Conservation (phyloP, 1,140 invertebrate genomes). For the Ceratina calcarata region DNA sequence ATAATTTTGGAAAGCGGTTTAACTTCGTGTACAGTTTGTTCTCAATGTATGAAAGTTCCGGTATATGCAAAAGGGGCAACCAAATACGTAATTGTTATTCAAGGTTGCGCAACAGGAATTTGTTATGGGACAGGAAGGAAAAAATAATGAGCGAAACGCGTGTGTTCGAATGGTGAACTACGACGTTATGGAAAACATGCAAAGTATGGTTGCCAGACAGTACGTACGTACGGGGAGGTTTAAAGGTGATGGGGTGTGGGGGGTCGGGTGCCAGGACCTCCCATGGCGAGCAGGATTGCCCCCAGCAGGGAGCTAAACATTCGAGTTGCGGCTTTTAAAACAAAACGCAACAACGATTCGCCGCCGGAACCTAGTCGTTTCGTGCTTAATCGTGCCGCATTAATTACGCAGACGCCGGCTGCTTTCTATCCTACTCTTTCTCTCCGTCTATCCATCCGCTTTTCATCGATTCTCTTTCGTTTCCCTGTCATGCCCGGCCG, state of each 20-base stretch:
- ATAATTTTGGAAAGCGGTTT: too few relatives aligned
- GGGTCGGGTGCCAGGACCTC: slow-evolving; percentile 67
- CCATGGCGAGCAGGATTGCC: slow-evolving; percentile 73
- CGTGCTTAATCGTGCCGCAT: slow-evolving; percentile 74
- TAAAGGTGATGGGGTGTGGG: slow-evolving; percentile 53
- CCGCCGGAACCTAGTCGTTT: slow-evolving; percentile 72
- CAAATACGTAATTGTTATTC: too few relatives aligned
- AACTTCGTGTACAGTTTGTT: too few relatives aligned
- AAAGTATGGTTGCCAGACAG: slow-evolving; percentile 48
- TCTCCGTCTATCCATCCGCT: neutral
- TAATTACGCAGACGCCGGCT: slow-evolving; percentile 75
- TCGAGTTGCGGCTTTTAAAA: slow-evolving; percentile 68
- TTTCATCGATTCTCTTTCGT: slow-evolving; percentile 7
- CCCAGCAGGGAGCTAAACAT: slow-evolving; percentile 78
- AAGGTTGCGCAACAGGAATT: too few relatives aligned
- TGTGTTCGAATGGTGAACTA: slow-evolving; percentile 51
- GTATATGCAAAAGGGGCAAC: too few relatives aligned
- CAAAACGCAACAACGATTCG: slow-evolving; percentile 72
- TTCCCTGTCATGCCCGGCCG: neutral
- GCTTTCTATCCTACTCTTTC: slow-evolving; percentile 23
- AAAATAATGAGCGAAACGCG: slow-evolving; percentile 31
- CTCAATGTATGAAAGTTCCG: too few relatives aligned
- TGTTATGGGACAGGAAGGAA: neutral
- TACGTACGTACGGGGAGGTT: slow-evolving; percentile 43
- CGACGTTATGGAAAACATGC: slow-evolving; percentile 23